Base-by-base conservation (phyloP, 2,888 invertebrate genomes). In the Pseudococcus longispinus region DNA sequence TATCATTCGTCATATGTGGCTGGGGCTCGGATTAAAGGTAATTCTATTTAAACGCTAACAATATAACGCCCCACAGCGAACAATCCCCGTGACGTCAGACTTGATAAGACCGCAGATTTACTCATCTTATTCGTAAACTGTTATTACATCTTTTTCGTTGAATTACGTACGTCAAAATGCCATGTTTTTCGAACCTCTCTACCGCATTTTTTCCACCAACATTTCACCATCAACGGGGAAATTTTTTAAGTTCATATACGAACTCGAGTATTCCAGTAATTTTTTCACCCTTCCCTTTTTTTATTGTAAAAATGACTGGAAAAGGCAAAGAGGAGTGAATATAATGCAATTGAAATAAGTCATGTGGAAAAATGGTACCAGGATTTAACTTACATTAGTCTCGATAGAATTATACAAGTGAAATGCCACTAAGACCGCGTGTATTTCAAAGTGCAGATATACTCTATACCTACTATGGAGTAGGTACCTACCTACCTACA, bases 131-230 rank as follows among this genome's bases (percentile, higher is more conserved):
- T 65, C 65, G 65, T 65, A 65, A 9, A 65, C 65, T 11, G 65
- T 65, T 65, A 65, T 65, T 65, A 65, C 65, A 9, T 37, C 37
- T 65, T 65, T 65, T 26, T 65, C 8, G 65, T 65, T 65, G 65
- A 65, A 65, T 65, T 65, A 65, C 65, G 65, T 65, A 65, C 65
- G 65, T 65, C 65, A 65, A 65, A 65, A 65, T 26, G 51, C n/a
- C 51, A n/a, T 51, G 65, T 65, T 65, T 23, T 26, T 26, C 11
- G 65, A 65, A 65, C 26, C 26, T 20, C 65, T 65, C 13, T 9
- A 9, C 20, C 6, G 60, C n/a, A 9, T 9, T 26, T 55, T 55
- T 20, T 6, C n/a, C 65, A 26, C 20, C 20, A 65, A 65, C 9
- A 20, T 60, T 60, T 60, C 32, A 37, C 0, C 37, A 6, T 51